Conservation (phyloP, 53 echinoderm and acorn worm genomes). For the Echinometra lucunter region DNA sequence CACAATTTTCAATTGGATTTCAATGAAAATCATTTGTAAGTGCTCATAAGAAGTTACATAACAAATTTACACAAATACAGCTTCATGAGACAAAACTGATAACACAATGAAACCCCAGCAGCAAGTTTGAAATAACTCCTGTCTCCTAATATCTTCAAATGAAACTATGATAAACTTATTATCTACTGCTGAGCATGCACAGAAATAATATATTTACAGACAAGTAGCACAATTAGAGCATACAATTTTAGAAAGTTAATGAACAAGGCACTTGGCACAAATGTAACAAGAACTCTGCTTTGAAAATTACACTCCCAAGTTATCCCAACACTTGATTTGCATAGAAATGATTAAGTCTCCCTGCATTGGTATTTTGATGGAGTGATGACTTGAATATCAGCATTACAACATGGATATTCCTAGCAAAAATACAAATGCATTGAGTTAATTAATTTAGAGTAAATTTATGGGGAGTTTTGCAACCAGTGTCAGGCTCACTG, state of each 20-base stretch:
- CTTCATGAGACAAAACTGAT: neutral
- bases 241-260: neutral
- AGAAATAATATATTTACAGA: constrained; percentile 9
- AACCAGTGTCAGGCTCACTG: neutral
- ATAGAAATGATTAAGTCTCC: neutral
- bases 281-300: neutral
- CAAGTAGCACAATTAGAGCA: constrained; percentile 12
- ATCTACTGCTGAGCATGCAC: neutral
- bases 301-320: neutral
- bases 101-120: neutral
- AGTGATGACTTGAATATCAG: neutral
- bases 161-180: neutral
- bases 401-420: neutral
- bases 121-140: neutral
- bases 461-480: neutral
- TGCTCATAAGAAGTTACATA: neutral
- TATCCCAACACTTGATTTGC: neutral
- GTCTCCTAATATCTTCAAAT: neutral
- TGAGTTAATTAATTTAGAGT: neutral
- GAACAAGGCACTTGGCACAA: neutral
- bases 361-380: neutral
- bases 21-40: neutral
- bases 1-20: neutral
- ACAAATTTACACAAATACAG: neutral
- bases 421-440: neutral